Base-by-base conservation (phyloP, 2,113 vertebrate genomes). In the Limanda limanda region DNA sequence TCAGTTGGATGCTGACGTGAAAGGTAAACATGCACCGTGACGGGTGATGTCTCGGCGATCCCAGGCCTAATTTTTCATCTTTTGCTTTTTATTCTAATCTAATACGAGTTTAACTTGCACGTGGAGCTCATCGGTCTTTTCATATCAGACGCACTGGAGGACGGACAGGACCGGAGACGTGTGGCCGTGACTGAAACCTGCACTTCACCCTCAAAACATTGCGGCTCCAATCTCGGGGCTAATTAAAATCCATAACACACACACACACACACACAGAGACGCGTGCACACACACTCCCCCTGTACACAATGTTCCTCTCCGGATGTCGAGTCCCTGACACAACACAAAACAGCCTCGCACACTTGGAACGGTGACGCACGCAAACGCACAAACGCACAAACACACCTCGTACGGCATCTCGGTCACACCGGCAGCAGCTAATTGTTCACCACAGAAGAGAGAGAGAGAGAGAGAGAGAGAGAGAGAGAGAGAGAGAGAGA, bases 291-390 rank as follows among this genome's bases (percentile, higher is more conserved):
- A 8, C 74, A 24, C 68, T 20, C 35, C n/a, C 51, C 70, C 57
- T 0, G 82, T 57, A 92, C 89, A 90, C 57, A 79, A 84, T 89
- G 88, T 89, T 81, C 88, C 55, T 78, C 58, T 20, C 5, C 57
- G 25, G 57, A 24, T 54, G 69, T 57, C 1, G 77, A 67, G 65
- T 81, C 77, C 61, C 72, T 54, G 68, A 60, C 74, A 63, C 74
- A 70, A 61, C 27, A 40, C 59, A 20, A 61, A 52, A 61, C 78
- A 69, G 27, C 66, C 42, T 27, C 9, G 3, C 17, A 20, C 71
- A 31, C 76, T 66, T 60, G 40, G 48, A 57, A 78, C 13, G 58
- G 69, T 58, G 79, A 74, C 48, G 60, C 72, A 70, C 70, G 5
- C 70, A 20, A 5, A 78, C 2, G 25, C 78, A 82, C 70, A 20